phyloP scores from a whole-genome alignment of 2,888 invertebrate genomes.

The Xestobium rufovillosum region DNA sequence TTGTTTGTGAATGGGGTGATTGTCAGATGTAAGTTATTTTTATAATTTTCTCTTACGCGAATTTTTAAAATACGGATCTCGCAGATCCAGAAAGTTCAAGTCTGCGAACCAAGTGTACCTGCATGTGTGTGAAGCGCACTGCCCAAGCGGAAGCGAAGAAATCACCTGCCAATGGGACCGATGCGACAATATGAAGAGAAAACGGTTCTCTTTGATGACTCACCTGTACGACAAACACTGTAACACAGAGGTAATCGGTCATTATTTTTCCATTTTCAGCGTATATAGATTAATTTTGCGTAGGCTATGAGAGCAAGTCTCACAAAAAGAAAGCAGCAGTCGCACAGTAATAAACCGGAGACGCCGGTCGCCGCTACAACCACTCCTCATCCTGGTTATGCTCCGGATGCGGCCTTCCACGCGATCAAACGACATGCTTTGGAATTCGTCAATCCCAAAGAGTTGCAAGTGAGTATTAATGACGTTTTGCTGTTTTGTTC shows the following conservation, averaged over 20 bases:
- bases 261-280: no score
- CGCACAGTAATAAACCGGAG: constrained; percentile 45
- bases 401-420: constrained; percentile 91
- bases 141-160: constrained; percentile 62
- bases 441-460: constrained; percentile 83
- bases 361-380: constrained; percentile 48
- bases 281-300: constrained; percentile 22
- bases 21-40: constrained; percentile 57
- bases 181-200: constrained; percentile 83
- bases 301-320: constrained; percentile 60
- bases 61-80: no score
- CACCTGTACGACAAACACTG: constrained; percentile 95
- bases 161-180: constrained; percentile 85
- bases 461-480: constrained; percentile 64
- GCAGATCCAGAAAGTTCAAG: constrained; percentile 56
- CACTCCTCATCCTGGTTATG: constrained; percentile 74
- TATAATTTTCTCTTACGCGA: constrained; percentile 10
- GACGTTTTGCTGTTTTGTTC: constrained; percentile 1
- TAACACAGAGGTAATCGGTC: constrained; percentile 59
- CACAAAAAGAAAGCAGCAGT: constrained; percentile 55
- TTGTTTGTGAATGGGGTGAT: constrained; percentile 90
- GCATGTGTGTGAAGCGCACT: constrained; percentile 81
- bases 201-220: constrained; percentile 92
- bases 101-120: constrained; percentile 73
- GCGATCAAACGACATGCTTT: constrained; percentile 94